Percentiles rank a stretch among this genome's conserved stretches.
These are phyloP conservation scores for Ondatra zibethicus DNA, from an alignment of 2,113 vertebrate species.

Conservation along the genomic window DNA sequence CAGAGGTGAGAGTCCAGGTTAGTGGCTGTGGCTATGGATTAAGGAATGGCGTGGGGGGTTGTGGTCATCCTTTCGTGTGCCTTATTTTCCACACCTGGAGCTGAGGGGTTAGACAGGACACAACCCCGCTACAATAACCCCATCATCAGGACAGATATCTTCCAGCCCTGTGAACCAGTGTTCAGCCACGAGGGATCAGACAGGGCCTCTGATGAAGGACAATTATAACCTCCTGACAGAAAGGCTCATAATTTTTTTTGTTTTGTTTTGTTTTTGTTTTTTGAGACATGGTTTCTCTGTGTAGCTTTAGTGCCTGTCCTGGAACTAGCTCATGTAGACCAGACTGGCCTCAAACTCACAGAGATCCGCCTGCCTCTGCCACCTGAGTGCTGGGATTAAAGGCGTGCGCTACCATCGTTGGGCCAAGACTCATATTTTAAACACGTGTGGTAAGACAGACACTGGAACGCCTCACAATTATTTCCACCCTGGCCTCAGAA, in stretches of 20 bases:
- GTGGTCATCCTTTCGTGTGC: neutral
- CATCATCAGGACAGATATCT: neutral
- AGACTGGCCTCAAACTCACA: no score
- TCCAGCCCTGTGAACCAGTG: neutral
- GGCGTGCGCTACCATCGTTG: no score
- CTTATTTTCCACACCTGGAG: constrained; percentile 21
- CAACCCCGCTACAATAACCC: neutral
- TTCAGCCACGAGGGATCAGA: constrained; percentile 62
- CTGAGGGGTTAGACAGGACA: neutral
- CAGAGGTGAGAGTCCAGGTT: neutral
- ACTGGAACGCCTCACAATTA: neutral
- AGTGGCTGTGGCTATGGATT: neutral
- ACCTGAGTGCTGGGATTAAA: no score
- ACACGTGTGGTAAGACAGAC: neutral
- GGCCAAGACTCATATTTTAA: constrained; percentile 70
- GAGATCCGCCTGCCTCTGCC: no score
- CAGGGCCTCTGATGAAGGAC: constrained; percentile 50
- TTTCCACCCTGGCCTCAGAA: constrained; percentile 68
- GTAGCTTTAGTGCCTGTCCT: no score
- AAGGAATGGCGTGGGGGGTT: neutral
- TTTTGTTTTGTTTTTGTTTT: no score
- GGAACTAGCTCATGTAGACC: no score
- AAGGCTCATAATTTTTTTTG: constrained; percentile 70
- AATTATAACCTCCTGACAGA: constrained; percentile 72
- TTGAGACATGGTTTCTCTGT: no score